Evolutionary conservation across 2,797 vertebrate genomes (phyloP), one percentile per base, ranked within the genome.

Genomic region (Neostethus bicornis): DNA sequence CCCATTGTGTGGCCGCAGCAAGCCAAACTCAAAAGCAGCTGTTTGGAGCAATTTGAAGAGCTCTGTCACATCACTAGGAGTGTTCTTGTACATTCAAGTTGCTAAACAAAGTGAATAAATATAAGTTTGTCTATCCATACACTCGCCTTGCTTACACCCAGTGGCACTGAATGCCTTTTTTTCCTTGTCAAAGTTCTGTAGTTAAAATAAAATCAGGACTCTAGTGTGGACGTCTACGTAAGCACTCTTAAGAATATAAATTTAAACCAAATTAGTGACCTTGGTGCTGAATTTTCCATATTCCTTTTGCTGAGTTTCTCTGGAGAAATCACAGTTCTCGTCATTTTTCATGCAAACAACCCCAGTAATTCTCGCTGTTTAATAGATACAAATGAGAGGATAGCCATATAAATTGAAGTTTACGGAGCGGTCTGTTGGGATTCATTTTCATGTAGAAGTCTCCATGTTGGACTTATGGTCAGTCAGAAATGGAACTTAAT

Each of bases 301-400:
- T 61, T 48, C 16, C 16, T 32, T 20, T 16, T 3, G 20, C 24
- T 46, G 3, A 0, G 0, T 1, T 17, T 76, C 59, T 61, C 61
- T 16, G 29, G 58, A 14, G 66, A 26, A 17, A 31, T 21, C 35
- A 32, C 0, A 1, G 19, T 57, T 29, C 32, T 52, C 32, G 41
- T 25, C 50, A 32, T 49, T 51, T 6, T 0, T 51, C 1, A 0
- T 45, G 19, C 32, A 34, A 53, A 45, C 55, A 17, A 19, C 12
- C 38, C 0, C 1, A 44, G 29, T 68, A 52, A 79, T 77, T 66
- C 57, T 48, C 25, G 7, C 25, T 0, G 42, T 52, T 65, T 80
- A 66, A 74, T 73, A 77, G 58, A 75, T 55, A 67, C 28, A 68
- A 65, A 77, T 63, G 68, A 67, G 73, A 61, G 4, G 34, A 51